Evolutionary conservation across 2,888 invertebrate genomes (phyloP).

Genomic region (Priocnemis perturbator): DNA sequence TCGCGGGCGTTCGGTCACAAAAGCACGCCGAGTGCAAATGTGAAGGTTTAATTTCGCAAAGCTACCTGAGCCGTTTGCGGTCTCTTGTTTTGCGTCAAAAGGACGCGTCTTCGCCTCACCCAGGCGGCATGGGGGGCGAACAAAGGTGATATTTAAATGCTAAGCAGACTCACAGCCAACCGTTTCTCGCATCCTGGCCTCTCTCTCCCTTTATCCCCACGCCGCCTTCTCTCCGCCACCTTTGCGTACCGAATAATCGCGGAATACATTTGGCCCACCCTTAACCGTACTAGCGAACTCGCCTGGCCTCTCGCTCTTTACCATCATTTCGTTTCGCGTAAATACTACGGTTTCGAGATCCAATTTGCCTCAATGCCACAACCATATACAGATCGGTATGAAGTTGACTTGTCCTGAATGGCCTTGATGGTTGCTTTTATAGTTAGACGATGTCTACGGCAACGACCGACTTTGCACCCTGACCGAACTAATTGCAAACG

Average conservation of each 20-base stretch:
- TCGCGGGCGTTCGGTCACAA: no score
- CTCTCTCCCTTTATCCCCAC: not conserved
- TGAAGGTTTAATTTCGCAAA: conserved; percentile 40
- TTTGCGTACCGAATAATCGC: conserved; percentile 31
- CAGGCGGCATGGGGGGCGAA: not conserved
- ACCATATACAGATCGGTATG: no score
- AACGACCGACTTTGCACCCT: no score
- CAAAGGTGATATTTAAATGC: conserved; percentile 51
- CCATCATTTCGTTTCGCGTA: conserved; percentile 18
- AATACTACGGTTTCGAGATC: conserved; percentile 25
- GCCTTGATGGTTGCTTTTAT: no score
- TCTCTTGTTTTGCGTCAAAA: conserved; percentile 28
- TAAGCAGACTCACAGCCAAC: conserved; percentile 38
- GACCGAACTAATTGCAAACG: no score
- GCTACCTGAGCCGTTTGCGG: conserved; percentile 33
- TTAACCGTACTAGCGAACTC: not conserved
- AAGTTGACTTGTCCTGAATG: no score
- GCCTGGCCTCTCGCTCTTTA: not conserved
- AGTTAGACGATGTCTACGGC: no score
- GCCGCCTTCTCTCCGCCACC: conserved; percentile 12
- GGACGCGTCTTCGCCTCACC: conserved; percentile 6
- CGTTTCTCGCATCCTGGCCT: conserved; percentile 19
- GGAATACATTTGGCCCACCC: conserved; percentile 35
- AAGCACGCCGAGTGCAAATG: no score
- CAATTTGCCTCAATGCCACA: conserved; percentile 17